These are phyloP conservation scores for Sinocyclocheilus maitianheensis DNA, from an alignment of 2,113 vertebrate genomes.

Conservation along the genomic window DNA sequence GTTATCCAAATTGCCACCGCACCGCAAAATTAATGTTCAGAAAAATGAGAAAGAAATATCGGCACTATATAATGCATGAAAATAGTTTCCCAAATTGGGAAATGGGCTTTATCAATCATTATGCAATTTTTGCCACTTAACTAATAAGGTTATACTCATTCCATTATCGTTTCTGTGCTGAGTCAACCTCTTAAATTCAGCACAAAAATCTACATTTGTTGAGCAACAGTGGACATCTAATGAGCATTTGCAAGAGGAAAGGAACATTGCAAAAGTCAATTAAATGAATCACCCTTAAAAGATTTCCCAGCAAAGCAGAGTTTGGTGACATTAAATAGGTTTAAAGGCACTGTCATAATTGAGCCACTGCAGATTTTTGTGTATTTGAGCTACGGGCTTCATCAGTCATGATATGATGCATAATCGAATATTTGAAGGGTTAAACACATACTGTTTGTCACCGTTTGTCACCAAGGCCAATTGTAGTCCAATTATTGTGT, in stretches of 20 bases:
- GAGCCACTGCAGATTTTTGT: background rate
- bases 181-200: constrained; percentile 13
- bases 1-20: background rate
- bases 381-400: background rate
- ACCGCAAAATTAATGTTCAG: background rate
- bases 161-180: background rate
- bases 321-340: background rate
- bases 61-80: background rate
- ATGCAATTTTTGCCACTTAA: constrained; percentile 6
- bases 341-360: background rate
- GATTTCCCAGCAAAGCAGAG: background rate
- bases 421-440: too few species aligned
- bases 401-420: background rate
- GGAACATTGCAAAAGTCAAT: background rate
- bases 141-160: constrained; percentile 24
- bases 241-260: constrained; percentile 8
- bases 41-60: background rate
- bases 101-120: constrained; percentile 9
- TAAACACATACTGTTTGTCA: too few species aligned
- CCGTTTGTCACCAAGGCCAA: too few species aligned
- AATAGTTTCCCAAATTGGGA: background rate
- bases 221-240: constrained; percentile 4
- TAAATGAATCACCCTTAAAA: background rate
- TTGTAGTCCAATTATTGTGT: too few species aligned
- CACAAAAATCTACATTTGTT: background rate